A percentile compares a stretch with the other conserved stretches of the same genome.
These are phyloP conservation scores for Chascanopsetta lugubris DNA, from an alignment of 2,113 vertebrate genomes.

Conservation along the genomic window DNA sequence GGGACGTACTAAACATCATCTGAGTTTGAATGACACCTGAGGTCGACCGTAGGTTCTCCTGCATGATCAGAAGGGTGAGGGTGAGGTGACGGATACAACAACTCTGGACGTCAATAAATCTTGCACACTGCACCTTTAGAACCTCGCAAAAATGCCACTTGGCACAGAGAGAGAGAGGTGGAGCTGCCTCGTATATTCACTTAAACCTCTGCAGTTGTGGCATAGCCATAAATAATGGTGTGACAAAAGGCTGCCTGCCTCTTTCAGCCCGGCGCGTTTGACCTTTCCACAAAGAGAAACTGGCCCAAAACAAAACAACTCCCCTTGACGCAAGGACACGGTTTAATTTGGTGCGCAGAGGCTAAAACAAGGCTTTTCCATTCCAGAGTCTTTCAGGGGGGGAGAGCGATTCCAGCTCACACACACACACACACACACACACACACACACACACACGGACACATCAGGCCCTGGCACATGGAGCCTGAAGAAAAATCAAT, in stretches of 20 bases:
- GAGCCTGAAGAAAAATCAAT: constrained; percentile 69
- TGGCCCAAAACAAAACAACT: constrained; percentile 67
- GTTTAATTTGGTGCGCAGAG: constrained; percentile 68
- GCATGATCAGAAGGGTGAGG: too few species aligned
- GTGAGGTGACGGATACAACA: too few species aligned
- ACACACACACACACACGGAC: too few species aligned
- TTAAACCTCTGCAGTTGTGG: constrained; percentile 39
- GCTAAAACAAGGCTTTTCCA: constrained; percentile 64
- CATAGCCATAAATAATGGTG: constrained; percentile 69
- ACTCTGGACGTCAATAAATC: too few species aligned
- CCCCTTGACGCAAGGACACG: constrained; percentile 74
- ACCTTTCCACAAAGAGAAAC: constrained; percentile 68
- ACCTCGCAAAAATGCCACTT: constrained; percentile 41
- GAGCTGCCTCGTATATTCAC: constrained; percentile 39
- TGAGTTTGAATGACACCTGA: too few species aligned
- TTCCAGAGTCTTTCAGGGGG: constrained; percentile 59
- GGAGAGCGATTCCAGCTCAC: constrained; percentile 55
- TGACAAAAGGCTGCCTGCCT: constrained; percentile 59
- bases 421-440: too few species aligned
- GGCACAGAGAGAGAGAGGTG: constrained; percentile 36
- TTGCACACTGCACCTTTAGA: too few species aligned
- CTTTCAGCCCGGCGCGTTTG: constrained; percentile 39
- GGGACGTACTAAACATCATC: too few species aligned
- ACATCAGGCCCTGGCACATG: constrained; percentile 42
- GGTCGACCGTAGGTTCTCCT: too few species aligned